These are phyloP conservation scores for Homalodisca vitripennis DNA, from an alignment of 1,140 invertebrate genomes.

Conservation along the genomic window DNA sequence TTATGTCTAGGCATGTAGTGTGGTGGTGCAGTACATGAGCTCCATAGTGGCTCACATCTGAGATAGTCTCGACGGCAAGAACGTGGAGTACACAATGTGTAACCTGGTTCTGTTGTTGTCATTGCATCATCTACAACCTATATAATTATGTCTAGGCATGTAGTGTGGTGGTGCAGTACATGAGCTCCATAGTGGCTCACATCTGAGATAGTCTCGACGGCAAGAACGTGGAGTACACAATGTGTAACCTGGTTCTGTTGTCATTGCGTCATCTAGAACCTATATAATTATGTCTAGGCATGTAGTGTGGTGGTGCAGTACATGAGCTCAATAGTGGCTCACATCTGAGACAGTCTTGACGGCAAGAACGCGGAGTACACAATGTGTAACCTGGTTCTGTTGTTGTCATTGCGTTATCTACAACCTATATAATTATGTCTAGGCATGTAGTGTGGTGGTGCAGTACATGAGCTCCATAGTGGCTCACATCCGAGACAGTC, in stretches of 20 bases:
- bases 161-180: constrained; percentile 80
- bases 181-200: constrained; percentile 72
- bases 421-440: too few species aligned
- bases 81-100: constrained; percentile 79
- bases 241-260: constrained; percentile 90
- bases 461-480: constrained; percentile 79
- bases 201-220: constrained; percentile 88
- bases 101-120: too few species aligned
- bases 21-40: constrained; percentile 83
- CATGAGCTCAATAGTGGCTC: constrained; percentile 70
- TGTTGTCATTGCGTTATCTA: constrained; percentile 92
- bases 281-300: constrained; percentile 70
- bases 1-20: constrained; percentile 75
- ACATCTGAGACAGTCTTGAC: constrained; percentile 84
- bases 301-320: constrained; percentile 87
- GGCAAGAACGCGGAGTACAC: constrained; percentile 90
- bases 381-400: constrained; percentile 84
- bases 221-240: constrained; percentile 84
- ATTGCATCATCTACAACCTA: too few species aligned
- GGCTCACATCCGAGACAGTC: constrained; percentile 74
- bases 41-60: constrained; percentile 76
- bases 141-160: constrained; percentile 79
- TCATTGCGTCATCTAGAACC: too few species aligned
- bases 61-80: constrained; percentile 89
- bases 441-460: constrained; percentile 88